Percentiles rank a stretch among this genome's conserved stretches.
Conservation (phyloP, 1,140 invertebrate species). For the Diabrotica undecimpunctata region DNA sequence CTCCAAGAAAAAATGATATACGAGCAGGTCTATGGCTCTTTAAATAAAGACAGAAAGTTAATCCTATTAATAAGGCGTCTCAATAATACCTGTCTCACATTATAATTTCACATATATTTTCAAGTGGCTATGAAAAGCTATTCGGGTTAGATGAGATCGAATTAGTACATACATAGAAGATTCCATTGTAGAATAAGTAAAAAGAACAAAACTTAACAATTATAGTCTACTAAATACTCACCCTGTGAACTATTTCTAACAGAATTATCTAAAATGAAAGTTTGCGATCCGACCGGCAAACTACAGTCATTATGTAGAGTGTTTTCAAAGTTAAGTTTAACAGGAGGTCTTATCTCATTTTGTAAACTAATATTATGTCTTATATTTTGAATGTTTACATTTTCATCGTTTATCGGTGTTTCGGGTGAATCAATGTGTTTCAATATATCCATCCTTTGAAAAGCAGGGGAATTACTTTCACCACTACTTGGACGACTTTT, state of each 20-base stretch:
- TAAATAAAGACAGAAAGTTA: too few relatives aligned
- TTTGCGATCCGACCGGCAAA: conserved; percentile 23
- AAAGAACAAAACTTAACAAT: background rate
- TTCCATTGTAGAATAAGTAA: too few relatives aligned
- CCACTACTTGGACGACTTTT: conserved; percentile 14
- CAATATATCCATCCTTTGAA: conserved; percentile 22
- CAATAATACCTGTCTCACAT: too few relatives aligned
- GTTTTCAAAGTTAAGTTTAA: conserved; percentile 22
- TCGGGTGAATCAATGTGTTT: conserved; percentile 15
- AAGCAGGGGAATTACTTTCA: conserved; percentile 8
- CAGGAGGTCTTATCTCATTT: conserved; percentile 9
- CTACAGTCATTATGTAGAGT: conserved; percentile 21
- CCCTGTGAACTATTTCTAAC: conserved; percentile 3
- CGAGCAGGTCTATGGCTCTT: too few relatives aligned
- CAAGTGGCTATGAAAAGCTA: too few relatives aligned
- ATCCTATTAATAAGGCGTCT: too few relatives aligned
- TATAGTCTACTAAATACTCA: background rate
- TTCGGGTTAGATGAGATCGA: too few relatives aligned
- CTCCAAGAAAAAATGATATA: too few relatives aligned
- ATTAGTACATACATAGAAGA: too few relatives aligned
- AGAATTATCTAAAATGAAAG: conserved; percentile 17
- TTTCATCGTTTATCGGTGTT: conserved; percentile 18
- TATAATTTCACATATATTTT: too few relatives aligned
- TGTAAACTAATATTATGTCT: background rate
- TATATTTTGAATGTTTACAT: background rate